phyloP scores from a whole-genome alignment of 2,888 invertebrate species.

The Dromius quadrimaculatus region DNA sequence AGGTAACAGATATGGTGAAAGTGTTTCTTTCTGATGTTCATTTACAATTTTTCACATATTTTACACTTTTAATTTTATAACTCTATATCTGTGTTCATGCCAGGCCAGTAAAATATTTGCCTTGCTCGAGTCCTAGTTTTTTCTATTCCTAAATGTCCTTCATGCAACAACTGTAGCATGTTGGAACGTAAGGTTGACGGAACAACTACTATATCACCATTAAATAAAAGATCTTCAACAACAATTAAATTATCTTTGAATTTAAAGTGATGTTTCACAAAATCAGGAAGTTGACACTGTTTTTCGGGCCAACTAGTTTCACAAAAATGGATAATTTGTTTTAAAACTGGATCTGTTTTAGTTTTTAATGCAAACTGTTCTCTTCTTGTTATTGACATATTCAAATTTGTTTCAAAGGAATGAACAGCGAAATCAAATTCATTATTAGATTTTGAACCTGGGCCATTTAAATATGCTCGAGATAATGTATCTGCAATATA shows the following conservation, averaged over 20 bases:
- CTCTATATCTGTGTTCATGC: slow-evolving; percentile 16
- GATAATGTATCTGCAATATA: slow-evolving; percentile 54
- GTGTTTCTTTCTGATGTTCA: slow-evolving; percentile 35
- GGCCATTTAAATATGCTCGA: slow-evolving; percentile 48
- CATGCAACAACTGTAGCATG: slow-evolving; percentile 37
- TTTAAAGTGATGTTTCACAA: not conserved
- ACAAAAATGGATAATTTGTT: no score
- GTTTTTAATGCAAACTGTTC: no score
- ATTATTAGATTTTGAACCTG: not conserved
- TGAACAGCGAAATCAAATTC: not conserved
- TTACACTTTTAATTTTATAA: slow-evolving; percentile 15
- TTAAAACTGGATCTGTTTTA: no score
- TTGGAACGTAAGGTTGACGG: slow-evolving; percentile 37
- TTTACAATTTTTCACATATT: slow-evolving; percentile 43
- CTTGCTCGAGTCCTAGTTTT: slow-evolving; percentile 32
- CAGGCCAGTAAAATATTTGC: no score
- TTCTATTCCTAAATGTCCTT: slow-evolving; percentile 34
- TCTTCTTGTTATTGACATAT: slow-evolving; percentile 46
- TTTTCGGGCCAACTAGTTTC: no score
- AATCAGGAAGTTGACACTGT: no score
- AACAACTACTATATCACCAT: slow-evolving; percentile 26
- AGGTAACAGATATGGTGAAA: slow-evolving; percentile 27
- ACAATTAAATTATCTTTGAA: slow-evolving; percentile 36
- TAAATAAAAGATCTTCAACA: slow-evolving; percentile 32
- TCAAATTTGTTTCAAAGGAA: not conserved